Conservation (phyloP, 2,113 vertebrate genomes). For the Chionis minor region DNA sequence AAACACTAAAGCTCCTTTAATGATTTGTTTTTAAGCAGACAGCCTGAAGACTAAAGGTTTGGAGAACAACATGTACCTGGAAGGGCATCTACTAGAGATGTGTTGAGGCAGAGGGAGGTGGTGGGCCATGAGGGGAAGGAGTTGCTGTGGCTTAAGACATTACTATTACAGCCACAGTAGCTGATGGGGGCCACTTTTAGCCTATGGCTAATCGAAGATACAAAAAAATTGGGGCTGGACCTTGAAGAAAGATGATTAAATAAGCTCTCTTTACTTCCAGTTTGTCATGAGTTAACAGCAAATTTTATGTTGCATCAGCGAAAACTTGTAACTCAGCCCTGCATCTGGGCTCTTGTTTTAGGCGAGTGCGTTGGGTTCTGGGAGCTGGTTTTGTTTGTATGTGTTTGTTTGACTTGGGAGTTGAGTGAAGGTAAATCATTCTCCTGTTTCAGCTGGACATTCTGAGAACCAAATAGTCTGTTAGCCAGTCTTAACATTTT, state of each 20-base stretch:
- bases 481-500: neutral
- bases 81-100: neutral
- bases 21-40: neutral
- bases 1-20: neutral
- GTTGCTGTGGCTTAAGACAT: neutral
- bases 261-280: neutral
- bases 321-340: neutral
- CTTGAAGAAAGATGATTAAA: neutral
- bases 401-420: neutral
- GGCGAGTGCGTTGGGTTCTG: neutral
- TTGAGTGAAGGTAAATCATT: neutral
- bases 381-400: neutral
- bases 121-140: neutral
- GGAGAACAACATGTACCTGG: neutral
- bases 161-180: neutral
- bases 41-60: neutral
- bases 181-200: neutral
- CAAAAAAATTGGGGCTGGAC: accelerated
- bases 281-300: neutral
- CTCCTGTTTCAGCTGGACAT: neutral
- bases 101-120: neutral
- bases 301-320: neutral
- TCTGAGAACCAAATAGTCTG: neutral
- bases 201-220: neutral
- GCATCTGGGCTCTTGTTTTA: neutral